Conservation (phyloP, 2,113 vertebrate species). For the Neodontobutis hainanensis region DNA sequence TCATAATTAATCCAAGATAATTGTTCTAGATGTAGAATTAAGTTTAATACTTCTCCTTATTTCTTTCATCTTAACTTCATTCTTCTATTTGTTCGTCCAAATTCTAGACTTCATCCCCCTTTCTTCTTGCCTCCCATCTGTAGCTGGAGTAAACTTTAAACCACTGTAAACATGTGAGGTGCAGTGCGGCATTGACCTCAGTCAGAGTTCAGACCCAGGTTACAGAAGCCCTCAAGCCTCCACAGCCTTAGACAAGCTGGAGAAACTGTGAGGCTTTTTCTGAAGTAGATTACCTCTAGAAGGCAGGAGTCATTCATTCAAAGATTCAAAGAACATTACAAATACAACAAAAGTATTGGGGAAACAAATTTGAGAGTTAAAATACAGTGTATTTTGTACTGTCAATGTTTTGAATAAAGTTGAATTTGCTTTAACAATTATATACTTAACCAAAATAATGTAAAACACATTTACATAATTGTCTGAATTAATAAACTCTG, state of each 20-base stretch:
- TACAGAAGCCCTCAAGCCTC: slow-evolving; percentile 61
- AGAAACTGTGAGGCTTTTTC: slow-evolving; percentile 50
- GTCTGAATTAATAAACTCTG: background rate
- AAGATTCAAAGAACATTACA: slow-evolving; percentile 21
- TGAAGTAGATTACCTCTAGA: slow-evolving; percentile 61
- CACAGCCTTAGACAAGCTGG: slow-evolving; percentile 53
- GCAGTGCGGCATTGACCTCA: slow-evolving; percentile 49
- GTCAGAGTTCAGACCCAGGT: slow-evolving; percentile 70
- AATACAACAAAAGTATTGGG: background rate
- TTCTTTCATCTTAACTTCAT: background rate
- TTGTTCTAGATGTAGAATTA: background rate
- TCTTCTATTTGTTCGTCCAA: background rate
- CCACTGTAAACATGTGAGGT: slow-evolving; percentile 53
- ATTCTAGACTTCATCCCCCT: background rate
- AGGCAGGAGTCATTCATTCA: slow-evolving; percentile 21
- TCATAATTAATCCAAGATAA: too few relatives aligned
- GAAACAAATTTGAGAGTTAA: background rate
- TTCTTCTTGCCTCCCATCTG: slow-evolving; percentile 34
- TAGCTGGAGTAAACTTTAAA: slow-evolving; percentile 34
- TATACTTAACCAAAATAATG: too few relatives aligned
- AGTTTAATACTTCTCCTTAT: background rate
- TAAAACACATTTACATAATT: background rate
- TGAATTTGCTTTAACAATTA: too few relatives aligned
- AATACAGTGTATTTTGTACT: too few relatives aligned
- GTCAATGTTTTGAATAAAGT: too few relatives aligned